A percentile compares a stretch with the other conserved stretches of the same genome.
Conservation (phyloP, 2,113 vertebrate species). For the Microcebus jonahi region DNA sequence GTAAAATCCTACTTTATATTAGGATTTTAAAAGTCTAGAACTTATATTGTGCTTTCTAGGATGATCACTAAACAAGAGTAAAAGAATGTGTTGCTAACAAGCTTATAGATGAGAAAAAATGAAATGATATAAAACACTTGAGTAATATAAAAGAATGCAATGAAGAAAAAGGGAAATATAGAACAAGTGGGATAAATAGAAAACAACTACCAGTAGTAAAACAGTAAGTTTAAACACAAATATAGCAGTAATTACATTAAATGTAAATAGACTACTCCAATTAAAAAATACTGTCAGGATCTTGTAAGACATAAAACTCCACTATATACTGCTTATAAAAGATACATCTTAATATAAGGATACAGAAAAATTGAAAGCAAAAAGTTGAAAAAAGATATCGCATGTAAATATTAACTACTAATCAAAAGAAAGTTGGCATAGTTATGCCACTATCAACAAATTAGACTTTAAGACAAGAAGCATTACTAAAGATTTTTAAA, state of each 20-base stretch:
- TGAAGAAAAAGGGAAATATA: neutral
- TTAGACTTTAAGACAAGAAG: neutral
- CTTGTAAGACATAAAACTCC: neutral
- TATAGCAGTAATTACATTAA: neutral
- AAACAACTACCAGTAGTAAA: neutral
- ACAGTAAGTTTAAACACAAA: neutral
- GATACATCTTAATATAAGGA: neutral
- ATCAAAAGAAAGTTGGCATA: neutral
- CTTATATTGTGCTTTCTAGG: neutral
- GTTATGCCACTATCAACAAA: neutral
- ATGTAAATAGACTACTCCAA: neutral
- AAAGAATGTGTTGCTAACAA: neutral
- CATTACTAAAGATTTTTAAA: neutral
- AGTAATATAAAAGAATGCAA: neutral
- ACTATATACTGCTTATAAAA: neutral
- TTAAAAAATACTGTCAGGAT: neutral
- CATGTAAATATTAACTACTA: neutral
- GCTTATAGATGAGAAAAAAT: neutral
- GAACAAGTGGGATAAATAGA: neutral
- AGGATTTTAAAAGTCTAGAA: neutral
- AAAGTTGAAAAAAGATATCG: neutral
- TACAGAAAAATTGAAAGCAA: neutral
- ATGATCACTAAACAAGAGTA: neutral
- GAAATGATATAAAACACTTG: neutral
- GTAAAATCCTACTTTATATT: slow-evolving; percentile 3